Conservation (phyloP, 2,797 vertebrate species). For the Cossypha heuglini region DNA sequence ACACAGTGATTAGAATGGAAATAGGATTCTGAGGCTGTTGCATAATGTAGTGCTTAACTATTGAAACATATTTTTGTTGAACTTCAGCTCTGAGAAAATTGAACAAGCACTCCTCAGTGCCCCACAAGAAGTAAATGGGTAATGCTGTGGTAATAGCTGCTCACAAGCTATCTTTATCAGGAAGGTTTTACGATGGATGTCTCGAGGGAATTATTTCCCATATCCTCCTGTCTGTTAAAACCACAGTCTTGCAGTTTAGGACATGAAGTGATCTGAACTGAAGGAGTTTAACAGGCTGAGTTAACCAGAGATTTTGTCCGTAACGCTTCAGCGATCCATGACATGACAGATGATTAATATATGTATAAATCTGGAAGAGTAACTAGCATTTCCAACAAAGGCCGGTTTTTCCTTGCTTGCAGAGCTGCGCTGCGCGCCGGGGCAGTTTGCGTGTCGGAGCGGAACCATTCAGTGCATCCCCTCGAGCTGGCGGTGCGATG, state of each 20-base stretch:
- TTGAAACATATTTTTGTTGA: not conserved
- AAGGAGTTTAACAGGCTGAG: not conserved
- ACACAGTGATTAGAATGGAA: not conserved
- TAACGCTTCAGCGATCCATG: accelerated
- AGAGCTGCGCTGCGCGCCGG: constrained; percentile 92
- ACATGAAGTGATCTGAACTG: not conserved
- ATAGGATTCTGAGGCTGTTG: not conserved
- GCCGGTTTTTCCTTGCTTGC: not conserved
- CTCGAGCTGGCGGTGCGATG: constrained; percentile 92
- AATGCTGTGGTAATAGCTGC: not conserved
- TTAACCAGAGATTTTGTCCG: not conserved
- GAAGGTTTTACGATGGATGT: not conserved
- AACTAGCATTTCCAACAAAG: not conserved
- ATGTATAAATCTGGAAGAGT: not conserved
- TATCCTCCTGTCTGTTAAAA: not conserved
- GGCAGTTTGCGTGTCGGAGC: constrained; percentile 92
- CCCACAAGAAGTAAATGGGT: not conserved
- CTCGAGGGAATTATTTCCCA: not conserved
- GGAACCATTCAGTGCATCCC: constrained; percentile 97
- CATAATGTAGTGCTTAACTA: not conserved
- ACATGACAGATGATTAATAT: not conserved
- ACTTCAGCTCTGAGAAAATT: not conserved
- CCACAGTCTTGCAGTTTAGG: not conserved
- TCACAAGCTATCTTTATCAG: not conserved
- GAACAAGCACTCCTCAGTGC: not conserved